A percentile compares a stretch with the other conserved stretches of the same genome.
These are phyloP conservation scores for Drosophila punjabiensis DNA, from an alignment of 1,140 invertebrate genomes.

Conservation along the genomic window DNA sequence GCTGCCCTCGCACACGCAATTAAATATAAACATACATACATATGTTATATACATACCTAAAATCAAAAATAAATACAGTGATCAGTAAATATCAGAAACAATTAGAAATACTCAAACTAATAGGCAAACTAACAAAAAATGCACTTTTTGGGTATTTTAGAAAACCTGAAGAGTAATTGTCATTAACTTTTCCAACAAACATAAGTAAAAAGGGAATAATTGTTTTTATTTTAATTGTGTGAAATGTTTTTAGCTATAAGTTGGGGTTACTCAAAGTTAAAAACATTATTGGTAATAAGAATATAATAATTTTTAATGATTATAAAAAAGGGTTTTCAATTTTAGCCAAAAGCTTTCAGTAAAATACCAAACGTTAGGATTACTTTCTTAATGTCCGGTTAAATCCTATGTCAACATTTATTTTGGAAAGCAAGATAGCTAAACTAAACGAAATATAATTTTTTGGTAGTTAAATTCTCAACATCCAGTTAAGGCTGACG, in stretches of 20 bases:
- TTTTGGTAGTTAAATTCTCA: neutral
- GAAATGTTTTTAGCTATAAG: neutral
- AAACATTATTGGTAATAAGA: neutral
- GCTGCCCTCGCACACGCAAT: slow-evolving; percentile 12
- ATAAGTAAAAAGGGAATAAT: neutral
- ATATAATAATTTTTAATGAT: neutral
- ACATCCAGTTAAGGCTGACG: neutral
- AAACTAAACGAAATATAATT: too few species aligned
- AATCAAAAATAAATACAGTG: slow-evolving; percentile 12
- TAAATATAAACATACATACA: neutral
- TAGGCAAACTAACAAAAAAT: too few species aligned
- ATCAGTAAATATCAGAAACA: neutral
- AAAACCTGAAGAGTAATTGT: neutral
- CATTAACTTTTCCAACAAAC: neutral
- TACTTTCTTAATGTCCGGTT: too few species aligned
- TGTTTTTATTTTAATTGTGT: neutral
- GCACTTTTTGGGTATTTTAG: neutral
- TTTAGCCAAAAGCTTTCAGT: neutral
- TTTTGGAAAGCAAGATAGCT: too few species aligned
- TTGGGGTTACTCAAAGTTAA: neutral
- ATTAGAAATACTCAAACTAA: neutral
- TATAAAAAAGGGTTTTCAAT: too few species aligned
- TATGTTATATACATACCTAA: neutral
- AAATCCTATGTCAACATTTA: too few species aligned
- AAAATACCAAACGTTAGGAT: neutral